These are phyloP conservation scores for Palloptera scutellata DNA, from an alignment of 2,888 invertebrate species.

Conservation along the genomic window DNA sequence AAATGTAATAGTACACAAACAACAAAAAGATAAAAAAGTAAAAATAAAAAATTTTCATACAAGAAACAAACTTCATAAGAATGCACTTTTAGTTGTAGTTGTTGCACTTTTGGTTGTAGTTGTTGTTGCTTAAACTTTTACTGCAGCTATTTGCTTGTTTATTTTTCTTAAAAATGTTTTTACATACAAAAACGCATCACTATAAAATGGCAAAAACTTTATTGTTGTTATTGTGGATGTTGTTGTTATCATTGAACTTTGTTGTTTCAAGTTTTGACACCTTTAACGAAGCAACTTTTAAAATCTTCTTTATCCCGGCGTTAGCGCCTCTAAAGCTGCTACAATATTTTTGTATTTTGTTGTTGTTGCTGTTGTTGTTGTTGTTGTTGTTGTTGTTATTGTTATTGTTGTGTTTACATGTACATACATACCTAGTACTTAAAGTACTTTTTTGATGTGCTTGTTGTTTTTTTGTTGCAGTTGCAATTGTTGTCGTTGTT, in stretches of 20 bases:
- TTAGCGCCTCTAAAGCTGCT: slow-evolving; percentile 34
- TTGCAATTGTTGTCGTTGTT: slow-evolving; percentile 35
- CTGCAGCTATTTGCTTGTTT: background rate
- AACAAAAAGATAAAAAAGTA: too few species aligned
- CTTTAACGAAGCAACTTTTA: slow-evolving; percentile 31
- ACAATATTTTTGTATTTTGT: slow-evolving; percentile 35
- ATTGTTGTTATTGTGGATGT: slow-evolving; percentile 15
- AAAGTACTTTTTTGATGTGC: slow-evolving; percentile 18
- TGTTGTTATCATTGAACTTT: slow-evolving; percentile 18
- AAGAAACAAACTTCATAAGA: too few species aligned
- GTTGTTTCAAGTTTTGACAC: slow-evolving; percentile 34
- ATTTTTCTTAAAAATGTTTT: too few species aligned
- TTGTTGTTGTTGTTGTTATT: slow-evolving; percentile 30
- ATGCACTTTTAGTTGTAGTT: too few species aligned
- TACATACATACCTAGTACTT: too few species aligned
- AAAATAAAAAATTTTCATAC: too few species aligned
- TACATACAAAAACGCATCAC: too few species aligned
- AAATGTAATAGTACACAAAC: too few species aligned
- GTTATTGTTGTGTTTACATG: slow-evolving; percentile 35
- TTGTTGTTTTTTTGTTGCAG: slow-evolving; percentile 38
- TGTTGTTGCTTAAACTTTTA: slow-evolving; percentile 1
- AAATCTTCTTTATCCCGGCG: slow-evolving; percentile 39
- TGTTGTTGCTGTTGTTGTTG: slow-evolving; percentile 34
- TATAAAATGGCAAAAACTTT: background rate
- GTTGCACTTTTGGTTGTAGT: slow-evolving; percentile 9